These are phyloP conservation scores for Donacobius atricapilla DNA, from an alignment of 2,113 vertebrate species.

Conservation along the genomic window DNA sequence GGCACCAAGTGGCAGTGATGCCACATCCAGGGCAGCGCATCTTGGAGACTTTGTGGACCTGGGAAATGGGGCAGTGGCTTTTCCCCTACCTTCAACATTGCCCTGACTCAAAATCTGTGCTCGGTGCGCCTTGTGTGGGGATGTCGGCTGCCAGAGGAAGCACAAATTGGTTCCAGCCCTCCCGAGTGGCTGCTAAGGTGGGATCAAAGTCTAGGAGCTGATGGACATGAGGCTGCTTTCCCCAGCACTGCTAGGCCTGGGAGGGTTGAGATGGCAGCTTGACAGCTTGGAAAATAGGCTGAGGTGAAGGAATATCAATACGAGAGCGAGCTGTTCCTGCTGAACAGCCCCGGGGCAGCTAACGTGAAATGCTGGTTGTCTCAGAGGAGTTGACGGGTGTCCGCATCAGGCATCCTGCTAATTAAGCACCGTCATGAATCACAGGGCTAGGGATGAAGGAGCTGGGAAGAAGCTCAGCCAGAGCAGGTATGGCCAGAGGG, in stretches of 20 bases:
- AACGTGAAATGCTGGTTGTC: conserved; percentile 56
- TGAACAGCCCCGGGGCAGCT: conserved; percentile 46
- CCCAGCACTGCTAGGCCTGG: neutral
- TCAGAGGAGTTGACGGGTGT: conserved; percentile 61
- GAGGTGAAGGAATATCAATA: conserved; percentile 70
- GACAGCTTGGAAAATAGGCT: conserved; percentile 64
- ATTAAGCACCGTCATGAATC: conserved; percentile 47
- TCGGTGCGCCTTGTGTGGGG: neutral
- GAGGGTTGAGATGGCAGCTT: conserved; percentile 59
- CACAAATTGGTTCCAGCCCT: neutral
- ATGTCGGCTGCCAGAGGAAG: neutral
- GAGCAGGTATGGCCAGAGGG: neutral
- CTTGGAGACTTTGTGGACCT: neutral
- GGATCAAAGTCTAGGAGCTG: neutral
- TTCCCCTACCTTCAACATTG: neutral
- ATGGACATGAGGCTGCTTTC: neutral
- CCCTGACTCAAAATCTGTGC: neutral
- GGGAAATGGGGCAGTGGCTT: neutral
- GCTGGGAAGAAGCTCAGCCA: neutral
- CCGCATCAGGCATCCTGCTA: conserved; percentile 54
- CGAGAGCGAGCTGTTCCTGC: conserved; percentile 44
- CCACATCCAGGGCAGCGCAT: rapidly evolving
- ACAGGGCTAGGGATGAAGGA: neutral
- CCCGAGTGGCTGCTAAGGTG: neutral
- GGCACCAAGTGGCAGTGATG: rapidly evolving